phyloP scores from a whole-genome alignment of 2,797 vertebrate genomes.

The Tangara arthus region DNA sequence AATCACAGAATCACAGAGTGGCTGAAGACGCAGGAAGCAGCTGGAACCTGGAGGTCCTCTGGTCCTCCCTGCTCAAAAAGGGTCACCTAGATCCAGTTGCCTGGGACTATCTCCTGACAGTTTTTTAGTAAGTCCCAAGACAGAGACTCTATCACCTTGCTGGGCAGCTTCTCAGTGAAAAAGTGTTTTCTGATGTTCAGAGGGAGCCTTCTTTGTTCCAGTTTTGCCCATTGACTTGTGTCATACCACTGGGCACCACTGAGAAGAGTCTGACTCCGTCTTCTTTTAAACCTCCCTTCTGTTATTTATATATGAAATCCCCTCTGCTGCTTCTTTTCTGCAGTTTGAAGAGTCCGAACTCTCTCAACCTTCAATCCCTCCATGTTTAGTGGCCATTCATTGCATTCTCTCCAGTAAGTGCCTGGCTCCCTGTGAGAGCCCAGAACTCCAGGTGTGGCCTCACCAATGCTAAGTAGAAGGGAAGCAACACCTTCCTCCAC shows the following conservation, averaged over 20 bases:
- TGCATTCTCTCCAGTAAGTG: background rate
- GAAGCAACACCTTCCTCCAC: background rate
- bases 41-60: background rate
- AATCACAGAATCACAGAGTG: background rate
- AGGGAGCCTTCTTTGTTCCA: background rate
- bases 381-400: background rate
- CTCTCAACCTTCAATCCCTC: background rate
- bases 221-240: background rate
- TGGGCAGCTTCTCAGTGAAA: background rate
- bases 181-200: background rate
- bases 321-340: background rate
- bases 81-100: background rate
- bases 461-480: background rate
- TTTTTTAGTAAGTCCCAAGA: background rate
- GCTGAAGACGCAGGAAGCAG: background rate
- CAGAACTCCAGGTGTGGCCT: background rate
- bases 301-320: background rate
- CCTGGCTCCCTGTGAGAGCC: background rate
- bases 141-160: background rate
- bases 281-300: background rate
- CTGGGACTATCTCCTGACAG: background rate
- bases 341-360: background rate
- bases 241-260: background rate
- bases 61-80: background rate
- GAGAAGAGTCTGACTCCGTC: background rate